A percentile compares a stretch with the other conserved stretches of the same genome.
Conservation (phyloP, 2,888 invertebrate species). For the Thysanoteuthis rhombus region DNA sequence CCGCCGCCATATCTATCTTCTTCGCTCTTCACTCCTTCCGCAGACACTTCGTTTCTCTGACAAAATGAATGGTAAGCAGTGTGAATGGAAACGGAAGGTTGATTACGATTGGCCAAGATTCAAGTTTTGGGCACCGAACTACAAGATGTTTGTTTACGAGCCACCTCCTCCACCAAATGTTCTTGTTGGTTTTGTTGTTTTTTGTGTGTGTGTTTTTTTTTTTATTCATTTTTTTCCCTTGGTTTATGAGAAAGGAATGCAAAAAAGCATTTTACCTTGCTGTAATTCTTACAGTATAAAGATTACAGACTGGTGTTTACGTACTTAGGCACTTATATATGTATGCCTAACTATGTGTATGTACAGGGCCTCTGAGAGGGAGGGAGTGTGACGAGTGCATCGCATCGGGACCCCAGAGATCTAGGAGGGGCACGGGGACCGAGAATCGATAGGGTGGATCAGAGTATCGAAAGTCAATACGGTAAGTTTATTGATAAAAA, state of each 20-base stretch:
- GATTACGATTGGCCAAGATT: not conserved
- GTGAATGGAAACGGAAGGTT: not conserved
- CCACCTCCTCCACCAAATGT: not conserved
- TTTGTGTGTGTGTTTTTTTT: not conserved
- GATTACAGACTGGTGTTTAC: not conserved
- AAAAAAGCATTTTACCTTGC: not conserved
- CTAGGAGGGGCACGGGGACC: too few species aligned
- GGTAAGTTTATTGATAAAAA: too few species aligned
- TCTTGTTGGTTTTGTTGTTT: not conserved
- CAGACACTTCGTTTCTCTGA: not conserved
- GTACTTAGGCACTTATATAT: not conserved
- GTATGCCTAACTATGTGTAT: not conserved
- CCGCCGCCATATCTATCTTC: not conserved
- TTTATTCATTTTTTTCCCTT: not conserved
- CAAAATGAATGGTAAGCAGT: not conserved
- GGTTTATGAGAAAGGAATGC: not conserved
- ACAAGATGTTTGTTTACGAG: constrained; percentile 12
- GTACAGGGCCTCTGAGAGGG: too few species aligned
- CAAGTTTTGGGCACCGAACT: not conserved
- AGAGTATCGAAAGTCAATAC: too few species aligned
- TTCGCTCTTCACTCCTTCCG: not conserved
- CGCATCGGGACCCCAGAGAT: too few species aligned
- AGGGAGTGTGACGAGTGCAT: too few species aligned
- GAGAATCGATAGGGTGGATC: too few species aligned
- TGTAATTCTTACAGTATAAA: not conserved